A percentile compares a stretch with the other conserved stretches of the same genome.
phyloP scores from a whole-genome alignment of 2,797 vertebrate species.

The Anisognathus igniventris region DNA sequence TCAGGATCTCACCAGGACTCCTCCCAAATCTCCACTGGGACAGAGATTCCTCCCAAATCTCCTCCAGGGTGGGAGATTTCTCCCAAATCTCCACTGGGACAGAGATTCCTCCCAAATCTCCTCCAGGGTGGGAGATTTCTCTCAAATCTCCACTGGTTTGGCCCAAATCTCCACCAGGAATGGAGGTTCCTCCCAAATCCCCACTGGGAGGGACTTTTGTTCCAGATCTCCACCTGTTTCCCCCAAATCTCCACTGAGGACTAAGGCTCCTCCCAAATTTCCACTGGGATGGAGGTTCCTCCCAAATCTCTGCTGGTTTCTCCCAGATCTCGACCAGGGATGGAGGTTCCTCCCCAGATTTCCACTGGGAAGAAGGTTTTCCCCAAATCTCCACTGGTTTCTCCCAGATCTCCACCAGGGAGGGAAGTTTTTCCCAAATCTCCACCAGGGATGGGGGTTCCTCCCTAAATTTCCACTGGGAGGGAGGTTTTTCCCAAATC shows the following conservation, averaged over 20 bases:
- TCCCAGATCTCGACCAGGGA: background rate
- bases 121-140: too few relatives aligned
- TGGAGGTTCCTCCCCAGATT: too few relatives aligned
- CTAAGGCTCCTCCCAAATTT: rapidly evolving
- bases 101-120: too few relatives aligned
- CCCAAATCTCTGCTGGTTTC: background rate
- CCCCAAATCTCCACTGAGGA: too few relatives aligned
- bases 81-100: background rate
- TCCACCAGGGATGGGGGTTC: background rate
- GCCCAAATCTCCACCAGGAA: too few relatives aligned
- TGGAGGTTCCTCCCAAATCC: too few relatives aligned
- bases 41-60: background rate
- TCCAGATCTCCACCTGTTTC: too few relatives aligned
- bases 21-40: too few relatives aligned
- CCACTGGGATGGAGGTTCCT: rapidly evolving
- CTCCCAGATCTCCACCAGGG: background rate
- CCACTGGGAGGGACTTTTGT: background rate
- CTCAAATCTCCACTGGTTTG: background rate
- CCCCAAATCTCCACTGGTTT: background rate
- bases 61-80: too few relatives aligned
- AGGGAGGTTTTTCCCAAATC: background rate
- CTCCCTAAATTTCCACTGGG: too few relatives aligned
- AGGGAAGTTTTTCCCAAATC: background rate
- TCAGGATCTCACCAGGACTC: background rate
- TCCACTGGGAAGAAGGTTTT: rapidly evolving